Base-by-base conservation (phyloP, 1,140 invertebrate genomes). In the Euura lappo region DNA sequence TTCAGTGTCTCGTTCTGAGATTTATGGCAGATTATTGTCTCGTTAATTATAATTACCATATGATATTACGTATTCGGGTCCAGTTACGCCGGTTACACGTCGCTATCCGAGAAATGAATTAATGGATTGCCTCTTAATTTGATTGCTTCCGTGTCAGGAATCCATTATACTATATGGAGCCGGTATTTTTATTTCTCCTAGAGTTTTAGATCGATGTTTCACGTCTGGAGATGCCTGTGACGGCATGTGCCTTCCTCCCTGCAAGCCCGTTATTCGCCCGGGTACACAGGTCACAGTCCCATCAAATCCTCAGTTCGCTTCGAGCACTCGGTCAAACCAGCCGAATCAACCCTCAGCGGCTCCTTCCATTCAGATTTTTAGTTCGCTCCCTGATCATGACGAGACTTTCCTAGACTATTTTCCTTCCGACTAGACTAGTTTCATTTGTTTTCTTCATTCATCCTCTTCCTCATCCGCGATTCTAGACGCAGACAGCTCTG, bases 131-230 rank as follows among this genome's bases (percentile, higher is more conserved):
- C 51, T 6, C 51, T 60, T 60, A 60, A 60, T 60, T 68, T 65
- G 45, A 72, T 46, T 60, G 64, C 51, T 80, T 71, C 74, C 75
- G 73, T 78, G 75, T 68, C 71, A 44, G 10, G 65, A 45, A 73
- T 70, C 68, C 76, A 76, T 77, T 77, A 78, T 4, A 47, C 65
- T 46, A 71, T 64, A 69, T 60, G 13, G 28, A 60, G 13, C 51
- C 51, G 51, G 28, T 28, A 28, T 73, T 74, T 74, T 72, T 78
- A 75, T 77, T 74, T 74, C 75, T 44, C 10, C 44, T 72, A 72
- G 66, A 72, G 51, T 67, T 73, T 74, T 73, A 83, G 75, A 83
- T 84, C 81, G 82, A 84, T 84, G 78, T 72, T 80, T 82, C 81
- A 76, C 77, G 81, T 79, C 75, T 79, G 72, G 66, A 71, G 65